Evolutionary conservation across 2,113 vertebrate species (phyloP).

Genomic region (Puntigrus tetrazona): DNA sequence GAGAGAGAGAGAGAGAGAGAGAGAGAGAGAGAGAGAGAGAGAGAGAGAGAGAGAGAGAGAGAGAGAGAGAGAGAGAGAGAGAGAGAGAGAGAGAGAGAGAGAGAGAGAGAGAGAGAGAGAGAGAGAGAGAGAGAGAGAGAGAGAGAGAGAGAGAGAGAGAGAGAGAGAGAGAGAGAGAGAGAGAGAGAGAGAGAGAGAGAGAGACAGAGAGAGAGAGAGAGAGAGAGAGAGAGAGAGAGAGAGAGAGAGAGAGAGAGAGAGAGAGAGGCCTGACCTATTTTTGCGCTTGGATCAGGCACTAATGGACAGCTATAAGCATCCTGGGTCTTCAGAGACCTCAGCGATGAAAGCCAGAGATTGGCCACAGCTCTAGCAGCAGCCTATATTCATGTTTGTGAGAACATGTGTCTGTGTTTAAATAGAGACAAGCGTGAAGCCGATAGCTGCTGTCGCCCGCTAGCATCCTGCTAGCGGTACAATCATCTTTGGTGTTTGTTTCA

Average conservation of each 20-base stretch:
- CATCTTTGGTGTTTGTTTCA: background rate
- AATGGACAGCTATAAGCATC: constrained; percentile 73
- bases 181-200: no score
- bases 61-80: constrained; percentile 40
- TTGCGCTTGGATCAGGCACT: constrained; percentile 63
- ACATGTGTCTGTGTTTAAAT: background rate
- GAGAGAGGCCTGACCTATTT: constrained; percentile 71
- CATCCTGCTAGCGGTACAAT: background rate
- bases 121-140: constrained; percentile 37
- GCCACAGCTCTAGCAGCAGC: background rate
- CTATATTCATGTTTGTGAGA: background rate
- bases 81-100: constrained; percentile 22
- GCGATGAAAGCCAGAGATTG: background rate
- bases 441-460: background rate
- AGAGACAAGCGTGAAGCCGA: background rate
- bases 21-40: background rate
- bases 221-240: constrained; percentile 49
- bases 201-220: background rate
- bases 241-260: background rate
- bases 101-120: constrained; percentile 25
- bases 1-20: constrained; percentile 40
- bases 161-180: background rate
- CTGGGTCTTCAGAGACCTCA: constrained; percentile 55
- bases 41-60: constrained; percentile 28
- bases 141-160: constrained; percentile 40